A percentile compares a stretch with the other conserved stretches of the same genome.
Evolutionary conservation across 2,797 vertebrate species (phyloP).

Genomic region (Capromys pilorides): DNA sequence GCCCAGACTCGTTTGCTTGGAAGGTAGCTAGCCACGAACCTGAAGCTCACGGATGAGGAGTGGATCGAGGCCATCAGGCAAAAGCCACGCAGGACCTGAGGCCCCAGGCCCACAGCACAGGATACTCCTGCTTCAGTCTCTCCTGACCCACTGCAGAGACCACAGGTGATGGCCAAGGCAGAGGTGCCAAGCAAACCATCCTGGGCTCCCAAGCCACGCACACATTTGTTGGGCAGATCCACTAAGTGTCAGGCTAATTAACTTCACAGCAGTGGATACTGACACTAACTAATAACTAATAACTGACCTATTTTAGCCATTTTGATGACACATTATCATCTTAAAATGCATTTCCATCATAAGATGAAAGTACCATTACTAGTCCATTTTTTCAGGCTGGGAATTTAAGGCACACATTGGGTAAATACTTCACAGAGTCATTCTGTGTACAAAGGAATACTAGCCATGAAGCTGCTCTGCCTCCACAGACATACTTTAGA

Average conservation of each 20-base stretch:
- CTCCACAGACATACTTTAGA: neutral
- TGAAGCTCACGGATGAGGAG: neutral
- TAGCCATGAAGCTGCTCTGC: accelerated
- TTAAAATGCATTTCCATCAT: neutral
- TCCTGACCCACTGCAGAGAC: neutral
- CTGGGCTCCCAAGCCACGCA: neutral
- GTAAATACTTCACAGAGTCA: neutral
- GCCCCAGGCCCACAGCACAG: neutral
- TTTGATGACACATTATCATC: neutral
- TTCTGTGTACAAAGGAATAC: neutral
- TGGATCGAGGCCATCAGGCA: neutral
- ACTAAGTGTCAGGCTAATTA: neutral
- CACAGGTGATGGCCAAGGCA: accelerated
- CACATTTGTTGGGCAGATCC: accelerated
- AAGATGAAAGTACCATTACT: neutral
- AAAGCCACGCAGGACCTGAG: neutral
- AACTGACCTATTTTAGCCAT: accelerated
- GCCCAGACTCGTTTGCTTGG: neutral
- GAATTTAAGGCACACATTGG: neutral
- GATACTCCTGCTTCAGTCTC: neutral
- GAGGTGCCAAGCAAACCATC: neutral
- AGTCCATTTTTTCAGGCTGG: neutral
- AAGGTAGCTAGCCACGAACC: neutral
- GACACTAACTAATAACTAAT: too few relatives aligned
- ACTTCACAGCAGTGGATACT: accelerated